Base-by-base conservation (phyloP, 2,113 vertebrate genomes). In the Maccullochella peelii region DNA sequence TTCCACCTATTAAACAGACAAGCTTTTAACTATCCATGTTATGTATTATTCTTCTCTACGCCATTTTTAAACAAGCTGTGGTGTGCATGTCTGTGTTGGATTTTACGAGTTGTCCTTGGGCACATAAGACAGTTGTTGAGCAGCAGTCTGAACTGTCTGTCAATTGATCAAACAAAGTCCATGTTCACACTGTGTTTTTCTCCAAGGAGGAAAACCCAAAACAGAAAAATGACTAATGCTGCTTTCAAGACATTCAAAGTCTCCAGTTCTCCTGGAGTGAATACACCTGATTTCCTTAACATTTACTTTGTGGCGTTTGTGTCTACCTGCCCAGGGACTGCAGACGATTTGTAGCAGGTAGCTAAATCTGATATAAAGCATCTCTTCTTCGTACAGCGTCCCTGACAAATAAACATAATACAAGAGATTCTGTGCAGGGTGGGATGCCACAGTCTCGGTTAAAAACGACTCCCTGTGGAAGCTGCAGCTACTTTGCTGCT, bases 391-490 rank as follows among this genome's bases (percentile, higher is more conserved):
- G 27, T 55, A 12, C 50, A 33, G 33, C 23, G 15, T 73, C 12
- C 55, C 69, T 42, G 79, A 76, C 21, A 82, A 86, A 84, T 44
- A 63, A 62, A 76, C 0, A 71, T 21, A 73, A 83, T 69, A 55
- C 21, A 73, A 63, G 63, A 33, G 69, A 33, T 18, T 44, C 1
- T n/a, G 73, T 9, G 30, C 59, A 59, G 63, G 58, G 65, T 4
- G 18, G 33, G 70, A 25, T 18, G 77, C 62, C 30, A 36, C 58
- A 23, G 74, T 36, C 36, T 5, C 14, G 8, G 68, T 20, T 30
- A 14, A 52, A 62, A 49, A 87, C 27, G 14, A 66, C 73, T 85
- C 77, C 77, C 85, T 30, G 73, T 36, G 83, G 80, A 33, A 25
- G 65, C 15, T 65, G 78, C 77, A 80, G 72, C 49, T 58, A 38